Percentiles rank a stretch among this genome's conserved stretches.
These are phyloP conservation scores for Drosophila nannoptera DNA, from an alignment of 1,140 invertebrate genomes.

Conservation along the genomic window DNA sequence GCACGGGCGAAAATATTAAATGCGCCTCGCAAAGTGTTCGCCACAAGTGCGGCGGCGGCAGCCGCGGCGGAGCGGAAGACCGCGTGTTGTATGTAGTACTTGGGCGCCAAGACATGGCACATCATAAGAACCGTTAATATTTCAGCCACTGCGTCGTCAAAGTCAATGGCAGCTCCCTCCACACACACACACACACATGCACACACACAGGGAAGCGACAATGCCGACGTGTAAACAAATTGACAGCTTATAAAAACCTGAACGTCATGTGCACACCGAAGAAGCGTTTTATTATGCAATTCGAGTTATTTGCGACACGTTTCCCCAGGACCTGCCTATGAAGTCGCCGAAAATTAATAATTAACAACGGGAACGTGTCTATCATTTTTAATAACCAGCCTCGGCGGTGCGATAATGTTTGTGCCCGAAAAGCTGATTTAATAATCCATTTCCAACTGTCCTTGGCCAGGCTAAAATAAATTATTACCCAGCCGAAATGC, in stretches of 20 bases:
- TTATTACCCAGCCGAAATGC: too few species aligned
- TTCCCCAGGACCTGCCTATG: conserved; percentile 24
- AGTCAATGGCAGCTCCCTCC: conserved; percentile 37
- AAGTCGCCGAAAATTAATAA: conserved; percentile 64
- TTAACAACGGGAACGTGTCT: conserved; percentile 64
- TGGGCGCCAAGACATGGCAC: conserved; percentile 43
- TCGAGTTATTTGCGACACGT: conserved; percentile 69
- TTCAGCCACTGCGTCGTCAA: conserved; percentile 64
- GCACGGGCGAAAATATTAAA: conserved; percentile 64
- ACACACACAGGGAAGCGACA: too few species aligned
- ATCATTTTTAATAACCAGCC: conserved; percentile 52
- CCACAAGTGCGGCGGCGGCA: conserved; percentile 32
- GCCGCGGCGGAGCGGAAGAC: background rate
- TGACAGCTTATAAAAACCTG: conserved; percentile 76
- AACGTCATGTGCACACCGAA: conserved; percentile 59
- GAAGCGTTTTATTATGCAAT: conserved; percentile 74
- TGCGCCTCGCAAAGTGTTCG: conserved; percentile 49
- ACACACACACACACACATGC: too few species aligned
- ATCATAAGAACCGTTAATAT: conserved; percentile 63
- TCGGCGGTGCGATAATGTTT: conserved; percentile 5
- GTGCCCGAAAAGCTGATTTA: conserved; percentile 23
- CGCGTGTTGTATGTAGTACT: conserved; percentile 8
- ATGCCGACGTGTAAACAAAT: conserved; percentile 64
- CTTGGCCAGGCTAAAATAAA: too few species aligned
- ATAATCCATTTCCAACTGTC: conserved; percentile 20